These are phyloP conservation scores for Nipponia nippon DNA, from an alignment of 2,113 vertebrate genomes.

Conservation along the genomic window DNA sequence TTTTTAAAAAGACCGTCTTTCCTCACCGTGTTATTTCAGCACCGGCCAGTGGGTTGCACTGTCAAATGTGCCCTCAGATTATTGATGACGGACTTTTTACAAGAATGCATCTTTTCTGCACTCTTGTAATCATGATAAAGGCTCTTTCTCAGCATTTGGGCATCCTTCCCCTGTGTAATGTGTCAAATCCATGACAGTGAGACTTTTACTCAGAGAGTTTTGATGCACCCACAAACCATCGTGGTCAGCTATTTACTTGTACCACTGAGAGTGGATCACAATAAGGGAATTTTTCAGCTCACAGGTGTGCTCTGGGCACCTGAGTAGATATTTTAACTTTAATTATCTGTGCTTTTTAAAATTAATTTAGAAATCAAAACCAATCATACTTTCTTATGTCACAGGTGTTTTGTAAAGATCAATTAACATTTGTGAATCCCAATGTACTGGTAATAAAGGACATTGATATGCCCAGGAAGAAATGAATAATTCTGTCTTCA, in stretches of 20 bases:
- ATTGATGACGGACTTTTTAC: neutral
- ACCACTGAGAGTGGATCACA: neutral
- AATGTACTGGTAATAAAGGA: neutral
- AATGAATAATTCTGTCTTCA: neutral
- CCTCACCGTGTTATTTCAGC: neutral
- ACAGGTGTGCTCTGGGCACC: neutral
- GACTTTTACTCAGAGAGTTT: neutral
- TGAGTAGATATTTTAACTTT: neutral
- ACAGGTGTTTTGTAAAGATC: neutral
- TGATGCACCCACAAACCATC: neutral
- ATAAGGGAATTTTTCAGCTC: neutral
- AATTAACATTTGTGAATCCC: neutral
- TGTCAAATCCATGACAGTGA: neutral
- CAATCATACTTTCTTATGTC: neutral
- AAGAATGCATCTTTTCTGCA: neutral
- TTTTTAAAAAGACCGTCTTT: neutral
- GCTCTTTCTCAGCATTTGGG: neutral
- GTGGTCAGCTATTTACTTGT: neutral
- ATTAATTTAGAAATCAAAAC: neutral
- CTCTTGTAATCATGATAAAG: fast-evolving
- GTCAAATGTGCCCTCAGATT: neutral
- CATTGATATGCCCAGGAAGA: neutral
- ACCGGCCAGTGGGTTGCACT: fast-evolving
- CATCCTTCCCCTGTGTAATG: neutral
- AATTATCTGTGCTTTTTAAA: neutral